Percentiles rank a stretch among this genome's conserved stretches.
These are phyloP conservation scores for Riptortus pedestris DNA, from an alignment of 1,140 invertebrate genomes.

Conservation along the genomic window DNA sequence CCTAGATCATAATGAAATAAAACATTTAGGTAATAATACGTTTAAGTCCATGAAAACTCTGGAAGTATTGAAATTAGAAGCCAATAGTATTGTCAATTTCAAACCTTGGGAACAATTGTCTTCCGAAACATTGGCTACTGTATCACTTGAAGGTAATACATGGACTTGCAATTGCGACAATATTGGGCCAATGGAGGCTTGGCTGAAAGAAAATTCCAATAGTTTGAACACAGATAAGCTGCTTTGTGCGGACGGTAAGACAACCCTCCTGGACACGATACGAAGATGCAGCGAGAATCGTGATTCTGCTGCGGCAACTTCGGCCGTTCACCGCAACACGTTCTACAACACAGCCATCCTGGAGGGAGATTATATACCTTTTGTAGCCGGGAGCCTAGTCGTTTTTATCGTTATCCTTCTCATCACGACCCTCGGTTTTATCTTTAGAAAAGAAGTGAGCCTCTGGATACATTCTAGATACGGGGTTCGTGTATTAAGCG, in stretches of 20 bases:
- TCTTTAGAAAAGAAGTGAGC: slow-evolving; percentile 61
- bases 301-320: slow-evolving; percentile 50
- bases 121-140: slow-evolving; percentile 45
- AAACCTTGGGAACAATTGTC: slow-evolving; percentile 47
- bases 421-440: slow-evolving; percentile 55
- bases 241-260: slow-evolving; percentile 42
- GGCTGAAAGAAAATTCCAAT: slow-evolving; percentile 49
- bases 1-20: slow-evolving; percentile 42
- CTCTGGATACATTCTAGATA: slow-evolving; percentile 64
- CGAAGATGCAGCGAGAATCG: slow-evolving; percentile 50
- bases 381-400: slow-evolving; percentile 59
- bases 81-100: slow-evolving; percentile 42
- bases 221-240: slow-evolving; percentile 46
- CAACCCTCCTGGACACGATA: slow-evolving; percentile 48
- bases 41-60: slow-evolving; percentile 41
- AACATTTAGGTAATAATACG: slow-evolving; percentile 39
- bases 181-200: slow-evolving; percentile 50
- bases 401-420: slow-evolving; percentile 59
- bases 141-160: slow-evolving; percentile 55
- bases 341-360: slow-evolving; percentile 44
- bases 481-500: slow-evolving; percentile 58
- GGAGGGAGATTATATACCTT: slow-evolving; percentile 54
- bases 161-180: slow-evolving; percentile 63
- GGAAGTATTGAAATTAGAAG: slow-evolving; percentile 41
- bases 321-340: slow-evolving; percentile 48